Percentiles rank a stretch among this genome's conserved stretches.
Evolutionary conservation across 1,140 invertebrate species (phyloP).

Genomic region (Phthorimaea operculella): DNA sequence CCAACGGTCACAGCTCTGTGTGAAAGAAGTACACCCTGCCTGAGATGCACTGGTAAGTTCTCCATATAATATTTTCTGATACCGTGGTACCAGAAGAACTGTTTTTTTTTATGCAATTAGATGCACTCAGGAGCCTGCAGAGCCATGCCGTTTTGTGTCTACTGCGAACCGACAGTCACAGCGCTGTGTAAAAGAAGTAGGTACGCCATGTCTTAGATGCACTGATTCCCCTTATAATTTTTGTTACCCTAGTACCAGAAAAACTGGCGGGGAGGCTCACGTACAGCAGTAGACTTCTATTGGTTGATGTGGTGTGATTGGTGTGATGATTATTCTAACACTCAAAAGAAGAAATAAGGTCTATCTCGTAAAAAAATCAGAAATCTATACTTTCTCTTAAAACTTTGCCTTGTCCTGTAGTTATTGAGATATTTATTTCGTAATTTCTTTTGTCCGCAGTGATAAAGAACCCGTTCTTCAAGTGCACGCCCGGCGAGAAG

Average conservation of each 20-base stretch:
- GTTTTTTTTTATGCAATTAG: constrained; percentile 49
- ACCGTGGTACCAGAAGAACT: constrained; percentile 54
- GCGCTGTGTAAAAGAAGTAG: constrained; percentile 51
- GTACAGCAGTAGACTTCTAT: no score
- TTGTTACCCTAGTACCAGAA: no score
- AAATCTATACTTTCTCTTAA: no score
- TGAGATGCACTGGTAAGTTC: constrained; percentile 44
- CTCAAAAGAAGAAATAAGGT: no score
- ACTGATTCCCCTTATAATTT: constrained; percentile 16
- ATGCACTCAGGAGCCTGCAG: constrained; percentile 54
- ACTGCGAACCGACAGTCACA: constrained; percentile 57
- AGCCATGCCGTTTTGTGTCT: constrained; percentile 56
- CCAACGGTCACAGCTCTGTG: constrained; percentile 54
- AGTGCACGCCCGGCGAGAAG: constrained; percentile 58
- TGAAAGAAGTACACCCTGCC: constrained; percentile 48
- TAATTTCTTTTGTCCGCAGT: constrained; percentile 33
- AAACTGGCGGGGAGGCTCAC: no score
- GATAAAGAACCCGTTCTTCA: constrained; percentile 64
- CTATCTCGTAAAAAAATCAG: no score
- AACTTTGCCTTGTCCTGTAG: no score
- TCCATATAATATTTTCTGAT: not conserved
- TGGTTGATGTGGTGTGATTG: no score
- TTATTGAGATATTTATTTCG: no score
- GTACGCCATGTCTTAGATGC: constrained; percentile 50
- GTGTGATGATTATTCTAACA: no score